These are phyloP conservation scores for Sebastes goodei DNA, from an alignment of 2,797 vertebrate genomes.

Conservation along the genomic window DNA sequence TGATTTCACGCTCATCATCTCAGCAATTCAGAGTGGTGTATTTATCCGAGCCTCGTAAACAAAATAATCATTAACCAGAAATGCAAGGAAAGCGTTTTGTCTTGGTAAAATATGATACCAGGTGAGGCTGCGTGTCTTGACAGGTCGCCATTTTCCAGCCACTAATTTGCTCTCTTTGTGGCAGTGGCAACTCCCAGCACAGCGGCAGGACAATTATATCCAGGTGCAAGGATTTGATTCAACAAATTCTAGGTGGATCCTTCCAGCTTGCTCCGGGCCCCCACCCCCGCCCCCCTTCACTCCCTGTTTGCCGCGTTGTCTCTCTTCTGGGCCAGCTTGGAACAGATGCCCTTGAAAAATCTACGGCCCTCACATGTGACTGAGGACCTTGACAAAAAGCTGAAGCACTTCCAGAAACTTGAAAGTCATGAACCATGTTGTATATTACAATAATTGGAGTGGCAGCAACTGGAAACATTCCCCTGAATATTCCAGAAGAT, in stretches of 20 bases:
- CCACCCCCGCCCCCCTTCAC: conserved; percentile 63
- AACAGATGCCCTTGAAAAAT: conserved; percentile 93
- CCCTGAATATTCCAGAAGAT: conserved; percentile 82
- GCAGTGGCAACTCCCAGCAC: conserved; percentile 93
- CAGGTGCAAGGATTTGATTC: conserved; percentile 99
- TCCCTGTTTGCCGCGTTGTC: conserved; percentile 56
- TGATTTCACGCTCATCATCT: conserved; percentile 45
- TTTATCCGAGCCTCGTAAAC: conserved; percentile 53
- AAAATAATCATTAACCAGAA: conserved; percentile 66
- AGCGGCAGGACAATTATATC: conserved; percentile 95
- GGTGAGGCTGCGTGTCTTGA: conserved; percentile 90
- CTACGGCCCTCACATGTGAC: conserved; percentile 77
- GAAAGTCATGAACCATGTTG: conserved; percentile 84
- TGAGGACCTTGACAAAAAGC: conserved; percentile 83
- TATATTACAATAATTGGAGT: conserved; percentile 85
- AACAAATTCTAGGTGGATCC: conserved; percentile 96
- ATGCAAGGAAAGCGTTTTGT: conserved; percentile 82
- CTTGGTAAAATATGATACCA: conserved; percentile 88
- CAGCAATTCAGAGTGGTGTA: conserved; percentile 21
- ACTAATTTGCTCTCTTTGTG: conserved; percentile 95
- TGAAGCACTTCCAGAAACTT: conserved; percentile 86
- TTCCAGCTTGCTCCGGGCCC: conserved; percentile 83
- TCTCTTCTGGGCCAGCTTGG: conserved; percentile 86
- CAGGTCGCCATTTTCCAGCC: conserved; percentile 94
- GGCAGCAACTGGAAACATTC: conserved; percentile 82